Conservation (phyloP, 2,797 vertebrate species). For the Coracias cyanogaster region DNA sequence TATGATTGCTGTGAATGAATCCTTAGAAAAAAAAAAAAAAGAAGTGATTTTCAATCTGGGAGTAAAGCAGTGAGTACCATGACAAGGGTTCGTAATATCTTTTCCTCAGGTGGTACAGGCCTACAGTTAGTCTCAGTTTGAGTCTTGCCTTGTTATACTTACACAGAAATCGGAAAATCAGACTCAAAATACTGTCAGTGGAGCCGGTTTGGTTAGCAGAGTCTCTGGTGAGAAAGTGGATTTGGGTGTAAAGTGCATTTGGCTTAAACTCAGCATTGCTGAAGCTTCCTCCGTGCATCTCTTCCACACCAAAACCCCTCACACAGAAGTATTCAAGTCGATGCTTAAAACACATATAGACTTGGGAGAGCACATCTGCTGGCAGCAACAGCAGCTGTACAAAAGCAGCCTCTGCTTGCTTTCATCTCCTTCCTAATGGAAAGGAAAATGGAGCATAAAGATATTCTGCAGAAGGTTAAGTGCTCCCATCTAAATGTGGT, state of each 20-base stretch:
- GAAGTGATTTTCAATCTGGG: neutral
- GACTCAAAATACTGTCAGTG: neutral
- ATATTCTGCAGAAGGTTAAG: constrained; percentile 77
- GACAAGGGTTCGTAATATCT: neutral
- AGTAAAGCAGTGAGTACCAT: neutral
- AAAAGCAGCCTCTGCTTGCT: constrained; percentile 64
- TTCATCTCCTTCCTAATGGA: constrained; percentile 73
- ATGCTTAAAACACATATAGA: neutral
- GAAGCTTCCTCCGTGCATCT: neutral
- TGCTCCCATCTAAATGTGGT: constrained; percentile 54
- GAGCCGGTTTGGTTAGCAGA: neutral
- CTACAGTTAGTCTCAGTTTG: neutral
- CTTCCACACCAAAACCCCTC: neutral
- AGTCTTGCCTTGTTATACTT: neutral
- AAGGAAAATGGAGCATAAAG: constrained; percentile 81
- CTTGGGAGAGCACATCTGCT: constrained; percentile 18
- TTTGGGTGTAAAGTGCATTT: neutral
- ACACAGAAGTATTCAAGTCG: neutral
- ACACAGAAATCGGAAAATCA: neutral
- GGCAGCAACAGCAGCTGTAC: constrained; percentile 31
- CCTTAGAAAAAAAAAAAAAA: neutral
- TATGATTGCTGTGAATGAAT: neutral
- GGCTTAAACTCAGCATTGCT: neutral
- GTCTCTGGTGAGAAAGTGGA: neutral
- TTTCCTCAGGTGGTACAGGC: neutral